Percentiles rank a stretch among this genome's conserved stretches.
These are phyloP conservation scores for Accipiter virgatus DNA, from an alignment of 2,113 vertebrate genomes.

Conservation along the genomic window DNA sequence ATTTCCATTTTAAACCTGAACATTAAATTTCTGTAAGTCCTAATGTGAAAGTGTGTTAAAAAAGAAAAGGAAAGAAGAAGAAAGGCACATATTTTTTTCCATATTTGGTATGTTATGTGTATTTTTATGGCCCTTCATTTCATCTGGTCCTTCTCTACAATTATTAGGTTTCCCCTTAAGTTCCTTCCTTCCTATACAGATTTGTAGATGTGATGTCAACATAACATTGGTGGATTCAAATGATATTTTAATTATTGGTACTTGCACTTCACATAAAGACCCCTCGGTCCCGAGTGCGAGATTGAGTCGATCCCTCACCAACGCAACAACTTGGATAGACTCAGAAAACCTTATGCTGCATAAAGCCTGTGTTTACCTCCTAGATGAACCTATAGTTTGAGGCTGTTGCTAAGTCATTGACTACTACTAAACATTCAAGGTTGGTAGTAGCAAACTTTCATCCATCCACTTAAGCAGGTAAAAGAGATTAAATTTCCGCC, in stretches of 20 bases:
- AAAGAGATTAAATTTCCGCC: not conserved
- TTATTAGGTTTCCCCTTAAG: not conserved
- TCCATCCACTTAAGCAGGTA: not conserved
- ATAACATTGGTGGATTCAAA: not conserved
- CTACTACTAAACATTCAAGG: not conserved
- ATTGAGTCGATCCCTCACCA: not conserved
- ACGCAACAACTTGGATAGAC: not conserved
- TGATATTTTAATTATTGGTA: not conserved
- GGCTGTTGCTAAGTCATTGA: not conserved
- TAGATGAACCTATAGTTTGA: not conserved
- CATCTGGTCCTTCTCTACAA: not conserved
- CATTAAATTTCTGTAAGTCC: not conserved
- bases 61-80: not conserved
- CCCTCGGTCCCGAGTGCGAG: not conserved
- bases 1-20: not conserved
- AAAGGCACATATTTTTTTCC: not conserved
- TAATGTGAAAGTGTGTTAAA: not conserved
- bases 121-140: conserved; percentile 13
- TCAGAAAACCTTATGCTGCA: not conserved
- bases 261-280: not conserved
- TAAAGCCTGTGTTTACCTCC: not conserved
- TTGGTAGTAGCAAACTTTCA: not conserved
- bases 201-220: not conserved
- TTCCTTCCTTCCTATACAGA: not conserved
- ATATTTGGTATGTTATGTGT: not conserved